These are phyloP conservation scores for Helarctos malayanus DNA, from an alignment of 2,797 vertebrate genomes.

Conservation along the genomic window DNA sequence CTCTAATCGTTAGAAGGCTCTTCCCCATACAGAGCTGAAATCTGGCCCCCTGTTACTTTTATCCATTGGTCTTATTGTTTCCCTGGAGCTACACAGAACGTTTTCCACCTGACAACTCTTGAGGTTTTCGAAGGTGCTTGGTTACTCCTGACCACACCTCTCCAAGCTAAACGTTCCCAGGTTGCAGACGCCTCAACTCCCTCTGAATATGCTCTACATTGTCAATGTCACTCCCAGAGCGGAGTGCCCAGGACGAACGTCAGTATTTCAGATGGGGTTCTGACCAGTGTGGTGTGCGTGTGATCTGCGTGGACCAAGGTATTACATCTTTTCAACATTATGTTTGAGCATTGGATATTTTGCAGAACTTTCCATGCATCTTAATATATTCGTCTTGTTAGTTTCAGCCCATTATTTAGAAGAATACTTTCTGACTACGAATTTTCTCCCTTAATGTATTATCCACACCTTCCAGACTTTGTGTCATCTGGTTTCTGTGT, in stretches of 20 bases:
- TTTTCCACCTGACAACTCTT: background rate
- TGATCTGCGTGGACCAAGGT: background rate
- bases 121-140: background rate
- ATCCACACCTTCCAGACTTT: background rate
- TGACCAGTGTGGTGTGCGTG: background rate
- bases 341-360: background rate
- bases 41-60: background rate
- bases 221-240: background rate
- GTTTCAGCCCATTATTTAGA: conserved; percentile 57
- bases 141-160: background rate
- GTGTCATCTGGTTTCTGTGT: conserved; percentile 18
- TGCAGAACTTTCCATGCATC: background rate
- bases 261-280: background rate
- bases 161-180: background rate
- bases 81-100: background rate
- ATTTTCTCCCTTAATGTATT: background rate
- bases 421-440: background rate
- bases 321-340: background rate
- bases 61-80: background rate
- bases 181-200: background rate
- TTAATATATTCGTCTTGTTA: background rate
- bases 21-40: background rate
- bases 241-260: background rate
- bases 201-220: background rate
- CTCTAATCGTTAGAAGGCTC: conserved; percentile 2